These are phyloP conservation scores for Bimastos eiseni DNA, from an alignment of 2,888 invertebrate species.

Conservation along the genomic window DNA sequence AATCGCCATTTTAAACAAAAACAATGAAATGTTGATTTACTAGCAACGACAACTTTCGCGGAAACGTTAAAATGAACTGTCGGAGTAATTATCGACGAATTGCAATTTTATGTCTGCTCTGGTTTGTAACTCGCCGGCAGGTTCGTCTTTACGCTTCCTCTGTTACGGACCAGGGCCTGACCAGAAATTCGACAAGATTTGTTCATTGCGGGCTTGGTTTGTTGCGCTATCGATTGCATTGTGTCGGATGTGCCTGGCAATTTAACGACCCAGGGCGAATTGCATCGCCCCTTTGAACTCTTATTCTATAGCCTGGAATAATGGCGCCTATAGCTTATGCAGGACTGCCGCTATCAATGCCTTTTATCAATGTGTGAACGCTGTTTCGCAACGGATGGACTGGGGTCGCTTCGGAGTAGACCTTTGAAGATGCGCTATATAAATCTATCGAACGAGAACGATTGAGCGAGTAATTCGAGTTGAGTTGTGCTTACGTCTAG, in stretches of 20 bases:
- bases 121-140: background rate
- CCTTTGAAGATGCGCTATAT: background rate
- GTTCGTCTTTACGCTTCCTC: background rate
- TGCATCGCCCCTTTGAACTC: background rate
- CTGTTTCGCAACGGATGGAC: background rate
- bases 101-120: background rate
- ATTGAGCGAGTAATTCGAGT: background rate
- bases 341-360: background rate
- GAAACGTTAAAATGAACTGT: background rate
- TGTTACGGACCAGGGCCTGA: too few species aligned
- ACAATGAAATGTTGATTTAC: background rate
- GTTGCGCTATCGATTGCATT: background rate
- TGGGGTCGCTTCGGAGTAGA: background rate
- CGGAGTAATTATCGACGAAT: background rate
- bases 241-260: background rate
- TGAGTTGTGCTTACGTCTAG: constrained; percentile 42
- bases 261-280: background rate
- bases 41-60: background rate
- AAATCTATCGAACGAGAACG: constrained; percentile 4
- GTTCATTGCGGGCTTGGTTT: background rate
- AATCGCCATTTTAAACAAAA: too few species aligned
- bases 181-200: background rate
- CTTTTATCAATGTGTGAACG: background rate
- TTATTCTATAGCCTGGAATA: background rate
- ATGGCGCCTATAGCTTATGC: too few species aligned